phyloP scores from a whole-genome alignment of 2,113 vertebrate genomes.

The Oreochromis aureus region DNA sequence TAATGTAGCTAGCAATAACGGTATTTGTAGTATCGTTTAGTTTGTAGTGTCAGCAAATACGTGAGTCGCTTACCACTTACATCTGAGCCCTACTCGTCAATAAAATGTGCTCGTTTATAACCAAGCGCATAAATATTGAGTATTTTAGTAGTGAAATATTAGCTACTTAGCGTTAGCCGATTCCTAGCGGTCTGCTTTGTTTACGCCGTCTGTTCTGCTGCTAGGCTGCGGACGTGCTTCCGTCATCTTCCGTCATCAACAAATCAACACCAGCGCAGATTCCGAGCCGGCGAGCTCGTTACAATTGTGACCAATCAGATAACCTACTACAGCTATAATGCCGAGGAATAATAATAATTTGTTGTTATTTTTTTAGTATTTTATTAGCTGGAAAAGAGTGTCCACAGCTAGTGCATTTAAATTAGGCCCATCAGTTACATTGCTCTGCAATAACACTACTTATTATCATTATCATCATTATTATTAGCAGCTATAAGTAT shows the following conservation, averaged over 20 bases:
- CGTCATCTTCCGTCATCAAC: constrained; percentile 12
- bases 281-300: not conserved
- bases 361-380: not conserved
- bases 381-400: not conserved
- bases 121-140: not conserved
- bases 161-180: not conserved
- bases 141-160: not conserved
- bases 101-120: not conserved
- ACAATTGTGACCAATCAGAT: not conserved
- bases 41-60: not conserved
- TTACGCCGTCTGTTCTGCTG: constrained; percentile 55
- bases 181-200: constrained; percentile 24
- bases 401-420: not conserved
- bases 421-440: not conserved
- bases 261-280: not conserved
- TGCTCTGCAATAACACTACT: not conserved
- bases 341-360: not conserved
- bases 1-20: not conserved
- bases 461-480: not conserved
- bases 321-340: not conserved
- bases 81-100: fast-evolving
- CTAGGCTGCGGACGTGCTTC: constrained; percentile 51
- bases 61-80: not conserved
- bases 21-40: not conserved
- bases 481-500: not conserved